A percentile compares a stretch with the other conserved stretches of the same genome.
These are phyloP conservation scores for Drosophila nr. medialis DNA, from an alignment of 2,888 invertebrate species.

Conservation along the genomic window DNA sequence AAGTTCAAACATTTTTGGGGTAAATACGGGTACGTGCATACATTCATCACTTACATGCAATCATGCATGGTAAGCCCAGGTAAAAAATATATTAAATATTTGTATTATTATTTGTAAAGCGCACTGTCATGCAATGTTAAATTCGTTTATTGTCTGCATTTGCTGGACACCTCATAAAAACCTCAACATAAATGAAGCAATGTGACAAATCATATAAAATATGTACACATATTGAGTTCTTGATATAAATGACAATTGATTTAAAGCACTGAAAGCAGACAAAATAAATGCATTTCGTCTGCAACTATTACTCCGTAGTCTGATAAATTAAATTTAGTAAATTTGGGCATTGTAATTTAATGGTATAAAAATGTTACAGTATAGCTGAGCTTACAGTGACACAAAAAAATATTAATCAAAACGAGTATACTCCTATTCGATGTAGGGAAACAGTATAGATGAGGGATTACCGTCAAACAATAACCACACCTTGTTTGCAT, in stretches of 20 bases:
- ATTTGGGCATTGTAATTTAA: background rate
- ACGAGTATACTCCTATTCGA: background rate
- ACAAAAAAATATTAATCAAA: background rate
- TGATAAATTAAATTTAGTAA: background rate
- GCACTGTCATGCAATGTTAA: background rate
- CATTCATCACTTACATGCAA: background rate
- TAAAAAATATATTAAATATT: constrained; percentile 6
- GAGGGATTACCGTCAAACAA: constrained; percentile 1
- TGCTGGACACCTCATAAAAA: background rate
- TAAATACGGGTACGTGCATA: constrained; percentile 55
- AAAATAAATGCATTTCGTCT: no score
- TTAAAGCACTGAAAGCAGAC: background rate
- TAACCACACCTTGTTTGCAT: constrained; percentile 3
- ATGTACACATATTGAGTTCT: background rate
- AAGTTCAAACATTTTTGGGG: constrained; percentile 52
- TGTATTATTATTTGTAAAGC: background rate
- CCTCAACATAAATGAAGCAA: background rate
- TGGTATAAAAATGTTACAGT: background rate
- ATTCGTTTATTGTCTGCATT: background rate
- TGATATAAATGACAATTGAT: background rate
- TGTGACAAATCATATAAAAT: background rate
- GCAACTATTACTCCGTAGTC: no score
- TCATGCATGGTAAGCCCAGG: background rate
- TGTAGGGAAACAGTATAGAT: background rate
- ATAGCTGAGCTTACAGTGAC: background rate